Evolutionary conservation across 2,888 invertebrate genomes (phyloP).

Genomic region (Melieria picta): DNA sequence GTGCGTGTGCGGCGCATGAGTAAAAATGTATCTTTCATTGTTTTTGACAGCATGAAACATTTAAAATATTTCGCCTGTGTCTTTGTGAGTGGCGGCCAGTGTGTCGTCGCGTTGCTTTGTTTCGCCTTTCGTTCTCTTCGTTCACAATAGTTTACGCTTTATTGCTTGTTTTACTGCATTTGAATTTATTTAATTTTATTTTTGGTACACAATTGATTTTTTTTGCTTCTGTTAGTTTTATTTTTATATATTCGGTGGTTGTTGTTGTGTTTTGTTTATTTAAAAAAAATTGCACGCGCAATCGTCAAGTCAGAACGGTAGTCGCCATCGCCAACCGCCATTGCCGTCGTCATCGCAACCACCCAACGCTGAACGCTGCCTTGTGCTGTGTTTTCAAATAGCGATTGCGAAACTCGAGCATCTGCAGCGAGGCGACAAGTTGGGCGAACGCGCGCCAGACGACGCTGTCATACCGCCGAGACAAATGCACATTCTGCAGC

Average conservation of each 20-base stretch:
- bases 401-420: background rate
- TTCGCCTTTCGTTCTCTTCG: too few species aligned
- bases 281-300: background rate
- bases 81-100: too few species aligned
- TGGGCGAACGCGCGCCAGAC: background rate
- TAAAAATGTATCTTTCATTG: conserved; percentile 18
- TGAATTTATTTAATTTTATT: conserved; percentile 20
- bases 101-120: too few species aligned
- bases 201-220: conserved; percentile 17
- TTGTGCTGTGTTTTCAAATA: background rate
- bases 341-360: too few species aligned
- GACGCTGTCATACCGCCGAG: too few species aligned
- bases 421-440: background rate
- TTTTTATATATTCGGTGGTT: conserved; percentile 15
- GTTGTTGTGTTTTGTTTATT: too few species aligned
- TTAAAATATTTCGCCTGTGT: too few species aligned
- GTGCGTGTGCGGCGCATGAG: background rate
- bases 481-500: background rate
- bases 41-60: conserved; percentile 35
- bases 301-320: conserved; percentile 4
- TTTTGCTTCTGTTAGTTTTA: conserved; percentile 23
- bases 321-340: background rate
- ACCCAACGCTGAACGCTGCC: background rate
- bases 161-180: conserved; percentile 2
- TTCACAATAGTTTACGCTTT: too few species aligned